Evolutionary conservation across 1,140 invertebrate genomes (phyloP).

Genomic region (Oncopeltus fasciatus): DNA sequence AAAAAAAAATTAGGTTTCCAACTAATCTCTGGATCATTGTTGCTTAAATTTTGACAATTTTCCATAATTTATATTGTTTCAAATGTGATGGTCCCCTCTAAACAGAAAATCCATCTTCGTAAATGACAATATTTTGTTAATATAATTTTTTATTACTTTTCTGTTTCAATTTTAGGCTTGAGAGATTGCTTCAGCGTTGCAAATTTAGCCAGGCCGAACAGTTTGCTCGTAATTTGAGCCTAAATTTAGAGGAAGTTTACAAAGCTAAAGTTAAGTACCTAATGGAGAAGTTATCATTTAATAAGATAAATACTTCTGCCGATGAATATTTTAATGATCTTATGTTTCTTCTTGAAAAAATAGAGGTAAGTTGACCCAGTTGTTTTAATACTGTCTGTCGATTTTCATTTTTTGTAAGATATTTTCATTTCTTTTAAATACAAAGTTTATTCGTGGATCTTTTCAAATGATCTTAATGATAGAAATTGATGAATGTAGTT

Average conservation of each 20-base stretch:
- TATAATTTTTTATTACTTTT: not conserved
- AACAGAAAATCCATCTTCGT: not conserved
- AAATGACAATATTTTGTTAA: not conserved
- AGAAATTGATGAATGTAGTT: not conserved
- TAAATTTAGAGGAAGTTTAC: slow-evolving; percentile 30
- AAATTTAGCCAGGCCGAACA: slow-evolving; percentile 31
- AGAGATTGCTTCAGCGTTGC: slow-evolving; percentile 28
- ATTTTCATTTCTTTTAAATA: not conserved
- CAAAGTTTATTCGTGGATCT: not conserved
- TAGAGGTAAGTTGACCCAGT: too few species aligned
- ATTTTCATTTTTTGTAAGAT: not conserved
- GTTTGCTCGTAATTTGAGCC: slow-evolving; percentile 30
- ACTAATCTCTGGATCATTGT: not conserved
- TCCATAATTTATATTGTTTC: not conserved
- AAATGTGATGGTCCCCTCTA: not conserved
- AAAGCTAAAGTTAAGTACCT: slow-evolving; percentile 28
- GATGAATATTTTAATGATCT: not conserved
- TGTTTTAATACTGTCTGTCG: too few species aligned
- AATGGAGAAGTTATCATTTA: slow-evolving; percentile 27
- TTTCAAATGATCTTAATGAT: too few species aligned
- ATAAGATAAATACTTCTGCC: slow-evolving; percentile 21
- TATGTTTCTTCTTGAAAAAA: not conserved
- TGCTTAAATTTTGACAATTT: not conserved
- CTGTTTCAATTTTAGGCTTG: slow-evolving; percentile 24
- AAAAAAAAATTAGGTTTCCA: not conserved